Evolutionary conservation across 2,888 invertebrate species (phyloP).

Genomic region (Sialis fuliginosa): DNA sequence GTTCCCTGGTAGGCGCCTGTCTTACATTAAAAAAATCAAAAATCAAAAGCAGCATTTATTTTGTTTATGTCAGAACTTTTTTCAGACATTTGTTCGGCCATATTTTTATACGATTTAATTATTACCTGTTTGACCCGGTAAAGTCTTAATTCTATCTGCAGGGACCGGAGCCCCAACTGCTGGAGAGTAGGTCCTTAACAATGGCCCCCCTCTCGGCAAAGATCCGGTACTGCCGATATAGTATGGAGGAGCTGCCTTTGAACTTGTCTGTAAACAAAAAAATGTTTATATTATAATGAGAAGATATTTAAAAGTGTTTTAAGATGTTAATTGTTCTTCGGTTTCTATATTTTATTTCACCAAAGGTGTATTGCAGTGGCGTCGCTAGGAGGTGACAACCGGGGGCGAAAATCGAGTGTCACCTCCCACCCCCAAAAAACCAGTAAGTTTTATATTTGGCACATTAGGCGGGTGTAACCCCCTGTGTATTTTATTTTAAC

Average conservation of each 20-base stretch:
- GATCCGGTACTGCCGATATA: constrained; percentile 51
- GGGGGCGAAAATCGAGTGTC: no score
- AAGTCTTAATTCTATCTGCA: constrained; percentile 35
- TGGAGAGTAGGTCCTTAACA: constrained; percentile 50
- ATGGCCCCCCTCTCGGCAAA: constrained; percentile 44
- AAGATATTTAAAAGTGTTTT: not conserved
- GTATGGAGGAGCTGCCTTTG: constrained; percentile 42
- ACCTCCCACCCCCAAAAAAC: no score
- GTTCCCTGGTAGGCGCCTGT: no score
- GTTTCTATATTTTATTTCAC: no score
- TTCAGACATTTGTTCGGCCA: not conserved
- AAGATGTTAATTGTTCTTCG: not conserved
- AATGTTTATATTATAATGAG: not conserved
- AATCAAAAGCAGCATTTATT: no score
- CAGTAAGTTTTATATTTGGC: no score
- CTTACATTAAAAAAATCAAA: no score
- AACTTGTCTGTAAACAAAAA: constrained; percentile 27
- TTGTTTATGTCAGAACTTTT: no score
- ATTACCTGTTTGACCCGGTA: constrained; percentile 28
- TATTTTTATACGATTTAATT: constrained; percentile 8
- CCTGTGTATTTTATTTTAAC: no score
- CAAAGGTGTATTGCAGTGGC: no score
- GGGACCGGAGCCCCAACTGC: constrained; percentile 36
- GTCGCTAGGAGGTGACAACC: no score
- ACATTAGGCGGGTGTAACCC: no score